Percentiles rank a stretch among this genome's conserved stretches.
These are phyloP conservation scores for Bucorvus abyssinicus DNA, from an alignment of 2,797 vertebrate genomes.

Conservation along the genomic window DNA sequence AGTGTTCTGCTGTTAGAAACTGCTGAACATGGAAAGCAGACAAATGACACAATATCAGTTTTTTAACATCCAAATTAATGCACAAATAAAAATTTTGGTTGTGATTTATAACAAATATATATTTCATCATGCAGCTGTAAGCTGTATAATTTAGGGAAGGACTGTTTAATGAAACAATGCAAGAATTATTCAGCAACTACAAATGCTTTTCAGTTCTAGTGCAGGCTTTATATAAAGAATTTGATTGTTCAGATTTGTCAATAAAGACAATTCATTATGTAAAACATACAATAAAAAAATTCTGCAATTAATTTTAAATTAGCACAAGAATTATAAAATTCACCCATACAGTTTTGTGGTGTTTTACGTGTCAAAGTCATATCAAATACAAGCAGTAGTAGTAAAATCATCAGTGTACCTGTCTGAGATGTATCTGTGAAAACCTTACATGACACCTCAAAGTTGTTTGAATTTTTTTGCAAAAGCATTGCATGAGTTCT, in stretches of 20 bases:
- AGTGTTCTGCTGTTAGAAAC: not conserved
- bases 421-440: not conserved
- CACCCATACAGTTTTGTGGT: not conserved
- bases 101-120: not conserved
- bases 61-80: not conserved
- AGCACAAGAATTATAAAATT: not conserved
- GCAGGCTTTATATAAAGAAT: not conserved
- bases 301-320: not conserved
- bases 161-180: not conserved
- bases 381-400: not conserved
- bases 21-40: not conserved
- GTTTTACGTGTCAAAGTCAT: not conserved
- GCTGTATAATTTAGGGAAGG: not conserved
- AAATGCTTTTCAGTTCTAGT: not conserved
- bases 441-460: not conserved
- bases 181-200: not conserved
- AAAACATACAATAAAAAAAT: not conserved
- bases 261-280: not conserved
- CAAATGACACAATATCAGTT: not conserved
- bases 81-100: not conserved
- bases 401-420: not conserved
- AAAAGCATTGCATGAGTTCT: not conserved
- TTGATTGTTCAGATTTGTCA: not conserved
- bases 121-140: not conserved
- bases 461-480: not conserved